A percentile compares a stretch with the other conserved stretches of the same genome.
Evolutionary conservation across 2,113 vertebrate species (phyloP).

Genomic region (Cairina moschata): DNA sequence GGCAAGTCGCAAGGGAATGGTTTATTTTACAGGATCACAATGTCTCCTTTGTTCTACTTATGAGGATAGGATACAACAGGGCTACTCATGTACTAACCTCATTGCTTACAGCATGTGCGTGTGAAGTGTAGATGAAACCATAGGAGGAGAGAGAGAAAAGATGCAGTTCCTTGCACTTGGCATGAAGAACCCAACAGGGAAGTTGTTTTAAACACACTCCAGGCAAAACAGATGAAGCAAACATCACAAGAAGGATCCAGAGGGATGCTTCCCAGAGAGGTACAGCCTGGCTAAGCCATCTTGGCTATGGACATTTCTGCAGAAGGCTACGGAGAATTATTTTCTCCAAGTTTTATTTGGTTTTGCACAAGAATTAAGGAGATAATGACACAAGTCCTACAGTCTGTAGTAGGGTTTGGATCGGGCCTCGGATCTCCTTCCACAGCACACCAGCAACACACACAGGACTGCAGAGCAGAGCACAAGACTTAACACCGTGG

Average conservation of each 20-base stretch:
- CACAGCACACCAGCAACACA: neutral
- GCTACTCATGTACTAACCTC: neutral
- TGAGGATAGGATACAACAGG: neutral
- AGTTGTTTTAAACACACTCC: neutral
- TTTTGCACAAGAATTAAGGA: neutral
- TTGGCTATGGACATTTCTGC: neutral
- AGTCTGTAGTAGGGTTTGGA: neutral
- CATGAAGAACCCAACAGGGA: rapidly evolving
- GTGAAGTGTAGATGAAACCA: neutral
- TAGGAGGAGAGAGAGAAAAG: neutral
- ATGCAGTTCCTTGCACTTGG: neutral
- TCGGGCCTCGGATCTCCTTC: neutral
- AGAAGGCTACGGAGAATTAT: neutral
- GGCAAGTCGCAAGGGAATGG: neutral
- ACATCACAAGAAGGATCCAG: neutral
- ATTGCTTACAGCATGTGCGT: rapidly evolving
- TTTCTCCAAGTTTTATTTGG: neutral
- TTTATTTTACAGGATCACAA: neutral
- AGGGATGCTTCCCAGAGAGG: neutral
- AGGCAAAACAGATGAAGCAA: neutral
- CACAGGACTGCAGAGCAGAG: neutral
- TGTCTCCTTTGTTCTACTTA: neutral
- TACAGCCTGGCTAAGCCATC: neutral
- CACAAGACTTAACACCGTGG: neutral
- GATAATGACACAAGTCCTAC: neutral